phyloP scores from a whole-genome alignment of 2,113 vertebrate genomes.

The Rafetus swinhoei region DNA sequence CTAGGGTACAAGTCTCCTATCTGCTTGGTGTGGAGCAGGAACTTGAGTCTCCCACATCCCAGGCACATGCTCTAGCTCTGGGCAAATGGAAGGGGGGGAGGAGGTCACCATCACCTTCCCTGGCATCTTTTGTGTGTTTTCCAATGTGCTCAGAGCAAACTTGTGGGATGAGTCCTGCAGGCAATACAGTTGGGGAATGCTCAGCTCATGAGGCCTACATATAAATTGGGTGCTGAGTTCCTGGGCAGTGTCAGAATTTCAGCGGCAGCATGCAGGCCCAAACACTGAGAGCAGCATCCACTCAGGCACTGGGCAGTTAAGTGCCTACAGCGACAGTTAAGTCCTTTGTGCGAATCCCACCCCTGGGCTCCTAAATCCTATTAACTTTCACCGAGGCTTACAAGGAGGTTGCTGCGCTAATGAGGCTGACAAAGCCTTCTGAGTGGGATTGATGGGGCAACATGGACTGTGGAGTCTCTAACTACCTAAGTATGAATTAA shows the following conservation, averaged over 20 bases:
- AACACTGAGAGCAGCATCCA: background rate
- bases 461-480: background rate
- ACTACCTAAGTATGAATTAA: too few species aligned
- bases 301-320: background rate
- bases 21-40: background rate
- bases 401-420: background rate
- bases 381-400: background rate
- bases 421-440: background rate
- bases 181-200: background rate
- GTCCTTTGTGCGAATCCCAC: background rate
- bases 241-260: background rate
- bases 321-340: background rate
- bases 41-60: background rate
- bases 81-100: background rate
- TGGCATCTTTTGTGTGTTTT: background rate
- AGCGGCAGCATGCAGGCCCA: background rate
- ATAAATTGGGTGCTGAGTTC: accelerated
- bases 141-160: too few species aligned
- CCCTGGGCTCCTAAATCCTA: background rate
- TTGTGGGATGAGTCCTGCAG: background rate
- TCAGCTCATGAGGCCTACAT: background rate
- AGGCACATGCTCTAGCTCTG: background rate
- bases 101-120: background rate
- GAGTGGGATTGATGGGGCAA: background rate
- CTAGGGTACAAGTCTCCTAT: background rate